Conservation (phyloP, 2,888 invertebrate species). For the Drosophila barbarae region DNA sequence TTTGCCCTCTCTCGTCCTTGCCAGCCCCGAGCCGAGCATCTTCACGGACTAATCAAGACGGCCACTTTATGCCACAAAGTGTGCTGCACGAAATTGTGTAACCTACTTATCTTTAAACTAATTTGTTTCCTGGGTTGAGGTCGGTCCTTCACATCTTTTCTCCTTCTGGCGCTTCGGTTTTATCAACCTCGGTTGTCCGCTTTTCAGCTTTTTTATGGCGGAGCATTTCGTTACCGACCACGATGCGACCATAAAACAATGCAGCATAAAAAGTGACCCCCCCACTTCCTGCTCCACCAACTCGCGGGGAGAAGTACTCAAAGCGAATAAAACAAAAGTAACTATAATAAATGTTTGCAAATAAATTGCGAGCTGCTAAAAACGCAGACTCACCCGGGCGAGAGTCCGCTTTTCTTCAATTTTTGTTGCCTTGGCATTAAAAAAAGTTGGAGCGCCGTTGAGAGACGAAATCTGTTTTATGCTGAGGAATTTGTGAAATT, state of each 20-base stretch:
- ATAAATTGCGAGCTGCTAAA: constrained; percentile 69
- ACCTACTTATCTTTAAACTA: constrained; percentile 75
- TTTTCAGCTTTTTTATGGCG: constrained; percentile 28
- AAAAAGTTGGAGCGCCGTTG: constrained; percentile 61
- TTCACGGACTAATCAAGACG: constrained; percentile 68
- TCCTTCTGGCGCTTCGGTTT: constrained; percentile 43
- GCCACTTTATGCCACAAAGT: constrained; percentile 64
- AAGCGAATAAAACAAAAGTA: constrained; percentile 69
- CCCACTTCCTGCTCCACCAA: neutral
- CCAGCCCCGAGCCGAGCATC: neutral
- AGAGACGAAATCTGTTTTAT: constrained; percentile 71
- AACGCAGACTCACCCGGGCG: constrained; percentile 23
- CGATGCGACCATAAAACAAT: constrained; percentile 68
- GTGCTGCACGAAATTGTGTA: constrained; percentile 71
- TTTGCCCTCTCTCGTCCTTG: constrained; percentile 46
- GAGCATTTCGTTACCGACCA: constrained; percentile 43
- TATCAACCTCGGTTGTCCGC: constrained; percentile 57
- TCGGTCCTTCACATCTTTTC: constrained; percentile 35
- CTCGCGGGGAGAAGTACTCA: constrained; percentile 60
- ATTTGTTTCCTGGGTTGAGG: constrained; percentile 53
- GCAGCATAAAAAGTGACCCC: constrained; percentile 61
- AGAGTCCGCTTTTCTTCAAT: constrained; percentile 19
- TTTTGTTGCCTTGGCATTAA: constrained; percentile 54
- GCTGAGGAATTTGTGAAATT: constrained; percentile 65
- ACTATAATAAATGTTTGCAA: constrained; percentile 75